Percentiles rank a stretch among this genome's conserved stretches.
These are phyloP conservation scores for Mesembrinibis cayennensis DNA, from an alignment of 2,113 vertebrate genomes.

Conservation along the genomic window DNA sequence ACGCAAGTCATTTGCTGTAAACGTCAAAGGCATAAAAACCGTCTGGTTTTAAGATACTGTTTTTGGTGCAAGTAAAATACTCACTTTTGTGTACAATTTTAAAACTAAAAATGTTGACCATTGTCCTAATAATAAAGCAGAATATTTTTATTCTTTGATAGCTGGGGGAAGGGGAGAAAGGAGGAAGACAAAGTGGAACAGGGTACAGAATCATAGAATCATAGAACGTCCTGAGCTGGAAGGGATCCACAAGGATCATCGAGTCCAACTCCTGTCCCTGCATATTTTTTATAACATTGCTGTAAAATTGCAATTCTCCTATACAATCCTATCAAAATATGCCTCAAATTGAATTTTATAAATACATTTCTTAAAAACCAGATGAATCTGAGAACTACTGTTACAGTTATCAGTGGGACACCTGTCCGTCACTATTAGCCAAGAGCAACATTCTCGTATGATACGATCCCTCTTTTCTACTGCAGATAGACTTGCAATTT, in stretches of 20 bases:
- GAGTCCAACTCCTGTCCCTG: too few relatives aligned
- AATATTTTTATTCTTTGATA: neutral
- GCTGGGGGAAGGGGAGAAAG: neutral
- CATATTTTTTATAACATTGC: neutral
- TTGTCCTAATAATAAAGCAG: neutral
- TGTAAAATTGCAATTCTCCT: neutral
- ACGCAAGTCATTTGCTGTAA: neutral
- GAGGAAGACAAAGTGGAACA: neutral
- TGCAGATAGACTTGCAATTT: neutral
- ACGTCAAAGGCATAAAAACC: neutral
- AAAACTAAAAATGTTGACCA: neutral
- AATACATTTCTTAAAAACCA: neutral
- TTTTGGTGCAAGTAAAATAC: neutral
- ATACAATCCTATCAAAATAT: neutral
- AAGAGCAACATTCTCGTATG: rapidly evolving
- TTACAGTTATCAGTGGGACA: neutral
- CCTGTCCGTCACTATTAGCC: neutral
- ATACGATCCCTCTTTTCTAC: neutral
- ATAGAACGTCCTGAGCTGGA: too few relatives aligned
- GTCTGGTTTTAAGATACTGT: neutral
- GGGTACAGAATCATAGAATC: neutral
- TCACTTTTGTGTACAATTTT: neutral
- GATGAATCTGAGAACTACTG: neutral
- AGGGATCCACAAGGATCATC: too few relatives aligned
- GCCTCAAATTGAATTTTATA: neutral